Conservation (phyloP, 2,113 vertebrate species). For the Macrotis lagotis region DNA sequence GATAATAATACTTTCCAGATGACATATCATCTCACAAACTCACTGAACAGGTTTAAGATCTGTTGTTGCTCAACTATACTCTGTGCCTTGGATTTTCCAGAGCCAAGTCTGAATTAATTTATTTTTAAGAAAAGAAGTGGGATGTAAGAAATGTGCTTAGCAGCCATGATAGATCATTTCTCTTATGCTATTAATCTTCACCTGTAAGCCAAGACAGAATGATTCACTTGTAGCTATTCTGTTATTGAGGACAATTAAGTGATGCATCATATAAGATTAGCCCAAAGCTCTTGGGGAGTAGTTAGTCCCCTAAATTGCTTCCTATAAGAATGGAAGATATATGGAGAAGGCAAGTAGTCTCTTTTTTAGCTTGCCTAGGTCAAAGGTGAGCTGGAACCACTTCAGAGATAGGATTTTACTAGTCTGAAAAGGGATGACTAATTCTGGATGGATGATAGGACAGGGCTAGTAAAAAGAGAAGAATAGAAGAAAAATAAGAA, state of each 20-base stretch:
- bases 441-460: background rate
- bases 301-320: background rate
- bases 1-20: background rate
- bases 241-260: background rate
- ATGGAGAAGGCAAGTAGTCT: background rate
- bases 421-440: conserved; percentile 6
- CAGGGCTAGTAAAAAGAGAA: background rate
- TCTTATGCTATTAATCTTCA: background rate
- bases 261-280: background rate
- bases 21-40: background rate
- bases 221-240: background rate
- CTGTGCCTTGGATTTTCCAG: background rate
- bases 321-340: background rate
- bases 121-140: conserved; percentile 4
- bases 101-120: conserved; percentile 11
- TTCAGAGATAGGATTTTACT: background rate
- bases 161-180: background rate
- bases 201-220: background rate
- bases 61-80: background rate
- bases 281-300: background rate
- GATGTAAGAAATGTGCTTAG: background rate
- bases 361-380: background rate
- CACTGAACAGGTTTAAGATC: background rate
- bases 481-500: background rate
- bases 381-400: background rate